Base-by-base conservation (phyloP, 2,113 vertebrate species). In the Tonatia bakeri region DNA sequence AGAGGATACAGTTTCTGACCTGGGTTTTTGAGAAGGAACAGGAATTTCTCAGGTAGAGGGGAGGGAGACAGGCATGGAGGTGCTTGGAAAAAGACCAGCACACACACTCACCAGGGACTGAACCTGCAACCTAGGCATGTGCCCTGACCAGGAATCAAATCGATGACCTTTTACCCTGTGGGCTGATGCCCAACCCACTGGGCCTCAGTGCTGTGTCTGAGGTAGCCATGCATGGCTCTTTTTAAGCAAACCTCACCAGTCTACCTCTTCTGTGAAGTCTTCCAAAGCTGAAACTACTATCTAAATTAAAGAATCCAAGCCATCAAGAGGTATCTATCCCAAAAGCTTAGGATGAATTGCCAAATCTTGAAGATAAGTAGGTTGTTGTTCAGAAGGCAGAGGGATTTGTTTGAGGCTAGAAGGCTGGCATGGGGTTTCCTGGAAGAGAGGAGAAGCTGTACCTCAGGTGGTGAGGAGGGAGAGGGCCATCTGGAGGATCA, bases 381-480 rank as follows among this genome's bases (percentile, higher is more conserved):
- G 59, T 26, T 36, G 67, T 11, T 81, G 76, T 54, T 61, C n/a
- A 64, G 82, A 94, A 82, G 83, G 36, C 36, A 95, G 65, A 52
- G 7, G 7, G 56, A 59, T 90, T 45, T 0, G 5, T 33, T 11
- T 75, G n/a, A 38, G 38, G 85, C n/a, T 85, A 45, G 33, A 61
- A 50, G 28, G 14, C 26, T 16, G 14, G 20, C 16, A 52, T 28
- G 59, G 10, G 43, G 24, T 54, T 86, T 76, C 47, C 75, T 1
- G 1, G 20, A 22, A 50, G 47, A 79, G 26, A 72, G 12, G 4
- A 47, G 43, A 2, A 50, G 19, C 77, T 72, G 31, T 1, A 20
- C 47, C 43, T 26, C 13, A 1, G 52, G 45, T 31, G 52, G 17
- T 13, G 50, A 73, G 2, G 20, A 70, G 24, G 28, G 16, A 3